Base-by-base conservation (phyloP, 2,797 vertebrate genomes). In the Lagodon rhomboides region DNA sequence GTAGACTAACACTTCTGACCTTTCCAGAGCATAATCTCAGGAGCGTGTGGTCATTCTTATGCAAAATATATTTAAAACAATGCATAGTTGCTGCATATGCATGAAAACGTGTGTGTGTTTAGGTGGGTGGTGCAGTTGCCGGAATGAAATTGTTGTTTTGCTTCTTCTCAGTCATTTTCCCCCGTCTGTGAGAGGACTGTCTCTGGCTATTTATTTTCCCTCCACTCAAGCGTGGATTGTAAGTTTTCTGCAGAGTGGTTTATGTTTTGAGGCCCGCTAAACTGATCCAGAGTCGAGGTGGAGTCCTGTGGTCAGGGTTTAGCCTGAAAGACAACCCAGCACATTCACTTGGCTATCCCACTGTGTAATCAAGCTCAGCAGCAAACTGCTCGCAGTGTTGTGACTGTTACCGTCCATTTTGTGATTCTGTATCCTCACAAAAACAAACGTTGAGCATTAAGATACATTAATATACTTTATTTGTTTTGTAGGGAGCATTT, bases 201-300 rank as follows among this genome's bases (percentile, higher is more conserved):
- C 63, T 74, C 78, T 51, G 50, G 17, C 70, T 75, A 20, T 83
- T 85, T 85, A 73, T 87, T 87, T 87, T 86, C 72, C 51, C 60
- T 85, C 72, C 80, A 58, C 82, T 83, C 79, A 50, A 49, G 59
- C 55, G 15, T 74, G 73, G 59, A 78, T 62, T 85, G 58, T 73
- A 53, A 55, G 61, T 83, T 87, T 83, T 77, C 79, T 82, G 53
- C 81, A 17, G 66, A 72, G 87, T 17, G 74, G 79, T 85, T 91
- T 84, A 50, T 85, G 82, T 85, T 91, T 79, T 69, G 85, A 91
- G 86, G 83, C 49, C 77, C 7, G 12, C 85, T 90, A 88, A 92
- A 91, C 84, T 59, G 88, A 91, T 90, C 91, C 92, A 93, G 86
- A 90, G 80, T 89, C 88, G 88, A 86, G 94, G 94, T 87, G 92